These are phyloP conservation scores for Brenthis ino DNA, from an alignment of 2,888 invertebrate genomes.

Conservation along the genomic window DNA sequence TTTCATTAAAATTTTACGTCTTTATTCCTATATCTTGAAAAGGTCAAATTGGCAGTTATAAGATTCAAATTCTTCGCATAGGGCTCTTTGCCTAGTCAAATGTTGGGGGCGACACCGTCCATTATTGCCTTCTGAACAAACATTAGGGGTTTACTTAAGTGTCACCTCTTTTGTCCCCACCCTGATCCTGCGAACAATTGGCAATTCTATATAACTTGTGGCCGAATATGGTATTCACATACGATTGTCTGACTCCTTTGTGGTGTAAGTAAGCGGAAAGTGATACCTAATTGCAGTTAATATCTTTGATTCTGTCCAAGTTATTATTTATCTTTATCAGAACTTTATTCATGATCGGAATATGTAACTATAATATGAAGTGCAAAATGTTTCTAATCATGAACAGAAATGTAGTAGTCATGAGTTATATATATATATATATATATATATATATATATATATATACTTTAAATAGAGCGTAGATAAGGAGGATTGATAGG, in stretches of 20 bases:
- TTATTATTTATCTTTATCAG: not conserved
- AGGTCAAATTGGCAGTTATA: slow-evolving; percentile 26
- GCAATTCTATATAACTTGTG: slow-evolving; percentile 36
- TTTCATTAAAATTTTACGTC: not conserved
- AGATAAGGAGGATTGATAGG: too few species aligned
- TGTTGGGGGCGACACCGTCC: slow-evolving; percentile 65
- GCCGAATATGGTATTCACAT: slow-evolving; percentile 20
- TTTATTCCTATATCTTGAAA: slow-evolving; percentile 1
- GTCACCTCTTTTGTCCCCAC: slow-evolving; percentile 52
- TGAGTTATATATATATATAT: too few species aligned
- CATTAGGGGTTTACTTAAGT: slow-evolving; percentile 61
- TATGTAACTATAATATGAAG: too few species aligned
- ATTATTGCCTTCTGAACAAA: slow-evolving; percentile 77
- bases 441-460: too few species aligned
- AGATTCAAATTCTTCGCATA: slow-evolving; percentile 38
- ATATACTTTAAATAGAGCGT: too few species aligned
- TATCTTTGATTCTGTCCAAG: not conserved
- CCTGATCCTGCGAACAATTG: slow-evolving; percentile 36
- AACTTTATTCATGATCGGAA: too few species aligned
- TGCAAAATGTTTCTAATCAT: too few species aligned
- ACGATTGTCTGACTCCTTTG: slow-evolving; percentile 20
- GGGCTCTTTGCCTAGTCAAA: slow-evolving; percentile 69
- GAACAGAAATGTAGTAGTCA: too few species aligned
- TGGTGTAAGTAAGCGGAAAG: slow-evolving; percentile 11
- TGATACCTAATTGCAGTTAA: not conserved